Base-by-base conservation (phyloP, 2,113 vertebrate genomes). In the Peromyscus polionotus region DNA sequence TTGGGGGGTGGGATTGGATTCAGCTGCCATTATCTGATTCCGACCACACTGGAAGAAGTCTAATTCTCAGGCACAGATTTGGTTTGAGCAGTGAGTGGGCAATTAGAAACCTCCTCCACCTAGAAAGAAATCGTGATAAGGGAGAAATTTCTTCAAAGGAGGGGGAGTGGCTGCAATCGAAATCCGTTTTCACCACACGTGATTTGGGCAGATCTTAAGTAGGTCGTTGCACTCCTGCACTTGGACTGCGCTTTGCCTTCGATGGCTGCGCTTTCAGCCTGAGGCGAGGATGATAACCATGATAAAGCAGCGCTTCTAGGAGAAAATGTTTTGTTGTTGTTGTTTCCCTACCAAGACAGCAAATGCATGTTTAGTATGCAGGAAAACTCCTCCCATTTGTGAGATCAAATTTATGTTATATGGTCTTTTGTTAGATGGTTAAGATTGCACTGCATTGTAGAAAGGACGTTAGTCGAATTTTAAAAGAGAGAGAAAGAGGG, bases 211-310 rank as follows among this genome's bases (percentile, higher is more conserved):
- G 80, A 91, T 90, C 79, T 87, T 97, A 96, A 97, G 87, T 95
- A 96, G 96, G 97, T 96, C 95, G 28, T 65, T 79, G 92, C 87
- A 63, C 87, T 96, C 93, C 1, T 67, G 84, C 59, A 22, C 84
- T 70, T 68, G 1, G 13, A 51, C 76, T 91, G 51, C 14, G 70
- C 59, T 81, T 19, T 54, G 79, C 93, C 17, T 87, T 91, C 96
- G 39, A 33, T 0, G 24, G 87, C 45, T 81, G 76, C 83, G 81
- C 83, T 9, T 87, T 96, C 87, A 45, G 13, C 90, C 72, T 20
- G 48, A 70, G 90, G 91, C 81, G 1, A 65, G 13, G 1, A 33
- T 90, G 84, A 65, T 24, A 90, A 65, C 90, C 81, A 11, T 48
- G 92, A 77, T 3, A 19, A 51, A 96, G 67, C 73, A 61, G 59